Evolutionary conservation across 2,888 invertebrate genomes (phyloP).

Genomic region (Oscheius myriophilus): DNA sequence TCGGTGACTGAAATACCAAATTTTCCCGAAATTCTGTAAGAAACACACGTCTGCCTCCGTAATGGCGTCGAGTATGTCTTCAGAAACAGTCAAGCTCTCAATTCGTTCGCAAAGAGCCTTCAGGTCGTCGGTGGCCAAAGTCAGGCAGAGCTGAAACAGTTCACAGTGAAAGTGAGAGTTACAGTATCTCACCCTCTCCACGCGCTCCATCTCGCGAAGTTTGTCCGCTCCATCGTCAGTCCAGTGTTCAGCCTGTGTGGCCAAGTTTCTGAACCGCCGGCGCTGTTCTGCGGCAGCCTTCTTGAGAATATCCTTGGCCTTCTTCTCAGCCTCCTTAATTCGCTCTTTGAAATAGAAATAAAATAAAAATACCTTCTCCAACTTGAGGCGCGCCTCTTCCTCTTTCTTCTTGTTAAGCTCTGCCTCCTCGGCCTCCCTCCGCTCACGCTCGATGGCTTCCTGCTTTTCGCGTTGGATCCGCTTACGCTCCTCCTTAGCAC

Average conservation of each 20-base stretch:
- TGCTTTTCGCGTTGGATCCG: conserved; percentile 37
- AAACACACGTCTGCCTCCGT: conserved; percentile 45
- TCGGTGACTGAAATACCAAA: conserved; percentile 31
- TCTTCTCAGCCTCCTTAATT: conserved; percentile 59
- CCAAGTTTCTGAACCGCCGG: conserved; percentile 83
- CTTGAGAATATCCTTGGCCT: conserved; percentile 69
- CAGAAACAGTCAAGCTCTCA: conserved; percentile 38
- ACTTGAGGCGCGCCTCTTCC: conserved; percentile 39
- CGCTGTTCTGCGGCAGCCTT: conserved; percentile 81
- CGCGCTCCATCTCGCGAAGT: conserved; percentile 60
- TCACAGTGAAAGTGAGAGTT: background rate
- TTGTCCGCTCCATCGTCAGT: conserved; percentile 49
- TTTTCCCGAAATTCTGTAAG: conserved; percentile 26
- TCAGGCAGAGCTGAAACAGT: conserved; percentile 53
- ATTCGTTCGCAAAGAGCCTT: conserved; percentile 55
- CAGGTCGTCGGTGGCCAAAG: conserved; percentile 56
- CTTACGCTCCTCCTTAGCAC: conserved; percentile 47
- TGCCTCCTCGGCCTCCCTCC: conserved; percentile 56
- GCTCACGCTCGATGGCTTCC: conserved; percentile 49
- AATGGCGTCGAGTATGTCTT: conserved; percentile 44
- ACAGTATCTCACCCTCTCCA: conserved; percentile 45
- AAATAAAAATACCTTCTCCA: conserved; percentile 19
- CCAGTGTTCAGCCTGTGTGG: conserved; percentile 55
- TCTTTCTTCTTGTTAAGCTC: conserved; percentile 49
- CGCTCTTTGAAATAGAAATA: too few species aligned